A percentile compares a stretch with the other conserved stretches of the same genome.
Evolutionary conservation across 2,113 vertebrate genomes (phyloP).

Genomic region (Excalfactoria chinensis): DNA sequence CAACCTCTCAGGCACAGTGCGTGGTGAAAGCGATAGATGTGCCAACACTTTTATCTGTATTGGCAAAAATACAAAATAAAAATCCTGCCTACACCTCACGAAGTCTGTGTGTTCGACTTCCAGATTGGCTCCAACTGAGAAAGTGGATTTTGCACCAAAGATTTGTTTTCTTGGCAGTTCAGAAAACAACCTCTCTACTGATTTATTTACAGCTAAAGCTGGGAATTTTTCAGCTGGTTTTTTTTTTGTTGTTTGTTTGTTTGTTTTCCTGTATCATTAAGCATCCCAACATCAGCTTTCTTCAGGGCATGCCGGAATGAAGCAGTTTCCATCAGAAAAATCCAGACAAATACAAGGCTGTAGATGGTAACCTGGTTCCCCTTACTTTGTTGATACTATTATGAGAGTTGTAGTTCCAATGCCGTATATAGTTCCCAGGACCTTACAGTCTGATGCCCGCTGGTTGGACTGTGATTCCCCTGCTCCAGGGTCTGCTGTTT

Average conservation of each 20-base stretch:
- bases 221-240: neutral
- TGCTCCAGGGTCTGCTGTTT: rapidly evolving
- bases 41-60: neutral
- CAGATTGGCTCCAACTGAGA: neutral
- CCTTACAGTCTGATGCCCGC: neutral
- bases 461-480: neutral
- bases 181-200: neutral
- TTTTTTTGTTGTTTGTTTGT: too few relatives aligned
- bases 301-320: neutral
- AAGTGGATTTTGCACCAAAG: neutral
- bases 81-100: neutral
- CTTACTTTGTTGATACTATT: neutral
- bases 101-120: neutral
- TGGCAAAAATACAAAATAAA: neutral
- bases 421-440: neutral
- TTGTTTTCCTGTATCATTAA: neutral
- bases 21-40: neutral
- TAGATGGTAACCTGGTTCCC: neutral
- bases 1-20: neutral
- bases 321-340: neutral
- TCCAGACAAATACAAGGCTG: neutral
- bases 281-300: neutral
- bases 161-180: slow-evolving; percentile 2
- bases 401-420: neutral
- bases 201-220: slow-evolving; percentile 6